Conservation (phyloP, 2,888 invertebrate genomes). For the Xestia ashworthii region DNA sequence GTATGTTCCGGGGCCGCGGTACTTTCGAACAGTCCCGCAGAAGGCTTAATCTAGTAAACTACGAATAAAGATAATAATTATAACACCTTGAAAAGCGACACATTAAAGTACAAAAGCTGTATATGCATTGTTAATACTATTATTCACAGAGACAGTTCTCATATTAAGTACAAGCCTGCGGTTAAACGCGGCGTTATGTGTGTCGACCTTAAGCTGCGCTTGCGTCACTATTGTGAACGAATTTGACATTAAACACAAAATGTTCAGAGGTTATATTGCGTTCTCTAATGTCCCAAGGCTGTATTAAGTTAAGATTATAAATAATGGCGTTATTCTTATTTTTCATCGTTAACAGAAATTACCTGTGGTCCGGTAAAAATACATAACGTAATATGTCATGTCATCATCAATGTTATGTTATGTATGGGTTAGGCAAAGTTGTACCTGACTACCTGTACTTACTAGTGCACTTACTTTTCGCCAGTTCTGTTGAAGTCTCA, state of each 20-base stretch:
- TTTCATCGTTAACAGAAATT: background rate
- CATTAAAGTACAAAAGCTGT: conserved; percentile 8
- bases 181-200: conserved; percentile 36
- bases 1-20: too few relatives aligned
- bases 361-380: background rate
- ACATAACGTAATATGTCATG: background rate
- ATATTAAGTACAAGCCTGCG: conserved; percentile 43
- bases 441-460: background rate
- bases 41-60: background rate
- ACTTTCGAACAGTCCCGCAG: too few relatives aligned
- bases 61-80: background rate
- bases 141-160: conserved; percentile 38
- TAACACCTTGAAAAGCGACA: conserved; percentile 1
- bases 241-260: conserved; percentile 78
- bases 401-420: background rate
- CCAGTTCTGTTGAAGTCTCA: background rate
- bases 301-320: conserved; percentile 49
- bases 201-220: conserved; percentile 60
- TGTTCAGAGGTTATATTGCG: conserved; percentile 73
- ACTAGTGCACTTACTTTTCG: background rate
- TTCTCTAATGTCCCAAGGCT: conserved; percentile 59
- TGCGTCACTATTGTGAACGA: conserved; percentile 66
- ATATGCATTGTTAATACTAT: conserved; percentile 37
- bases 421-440: background rate
- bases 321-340: conserved; percentile 18